phyloP scores from a whole-genome alignment of 2,888 invertebrate species.

The Drosophila villosipedis region DNA sequence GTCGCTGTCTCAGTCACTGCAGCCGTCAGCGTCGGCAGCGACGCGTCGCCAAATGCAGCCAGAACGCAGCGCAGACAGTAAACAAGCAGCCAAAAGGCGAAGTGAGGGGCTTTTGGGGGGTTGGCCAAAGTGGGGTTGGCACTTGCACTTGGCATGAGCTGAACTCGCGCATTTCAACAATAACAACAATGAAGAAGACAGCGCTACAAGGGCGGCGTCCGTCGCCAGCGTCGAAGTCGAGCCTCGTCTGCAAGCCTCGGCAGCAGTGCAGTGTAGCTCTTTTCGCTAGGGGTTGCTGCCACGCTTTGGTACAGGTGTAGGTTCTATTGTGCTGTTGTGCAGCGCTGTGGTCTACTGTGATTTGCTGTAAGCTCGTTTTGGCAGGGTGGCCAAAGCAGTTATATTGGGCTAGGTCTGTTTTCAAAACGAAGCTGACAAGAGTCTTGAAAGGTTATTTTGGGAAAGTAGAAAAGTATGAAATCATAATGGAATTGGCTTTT shows the following conservation, averaged over 20 bases:
- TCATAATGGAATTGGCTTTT: not conserved
- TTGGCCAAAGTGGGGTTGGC: constrained; percentile 54
- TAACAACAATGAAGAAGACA: constrained; percentile 50
- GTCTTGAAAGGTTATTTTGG: not conserved
- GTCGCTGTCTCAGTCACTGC: constrained; percentile 32
- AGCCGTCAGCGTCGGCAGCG: constrained; percentile 35
- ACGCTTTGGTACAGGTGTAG: constrained; percentile 5
- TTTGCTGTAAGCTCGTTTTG: constrained; percentile 18
- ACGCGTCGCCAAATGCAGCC: constrained; percentile 39
- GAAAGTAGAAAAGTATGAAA: constrained; percentile 1
- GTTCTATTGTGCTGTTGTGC: constrained; percentile 35
- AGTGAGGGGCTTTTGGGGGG: constrained; percentile 2
- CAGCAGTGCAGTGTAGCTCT: constrained; percentile 16
- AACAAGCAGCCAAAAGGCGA: constrained; percentile 47
- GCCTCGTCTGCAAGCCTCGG: constrained; percentile 32
- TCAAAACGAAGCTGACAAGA: not conserved
- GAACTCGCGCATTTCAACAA: constrained; percentile 63
- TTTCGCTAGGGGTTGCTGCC: constrained; percentile 24
- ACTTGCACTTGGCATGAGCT: constrained; percentile 77
- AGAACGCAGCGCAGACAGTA: constrained; percentile 63
- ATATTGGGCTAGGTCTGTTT: constrained; percentile 41
- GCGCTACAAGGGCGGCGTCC: constrained; percentile 50
- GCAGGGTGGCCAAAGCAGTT: not conserved
- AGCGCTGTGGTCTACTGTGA: constrained; percentile 32
- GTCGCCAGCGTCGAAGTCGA: constrained; percentile 33